phyloP scores from a whole-genome alignment of 2,113 vertebrate species.

The Eulemur rufifrons region DNA sequence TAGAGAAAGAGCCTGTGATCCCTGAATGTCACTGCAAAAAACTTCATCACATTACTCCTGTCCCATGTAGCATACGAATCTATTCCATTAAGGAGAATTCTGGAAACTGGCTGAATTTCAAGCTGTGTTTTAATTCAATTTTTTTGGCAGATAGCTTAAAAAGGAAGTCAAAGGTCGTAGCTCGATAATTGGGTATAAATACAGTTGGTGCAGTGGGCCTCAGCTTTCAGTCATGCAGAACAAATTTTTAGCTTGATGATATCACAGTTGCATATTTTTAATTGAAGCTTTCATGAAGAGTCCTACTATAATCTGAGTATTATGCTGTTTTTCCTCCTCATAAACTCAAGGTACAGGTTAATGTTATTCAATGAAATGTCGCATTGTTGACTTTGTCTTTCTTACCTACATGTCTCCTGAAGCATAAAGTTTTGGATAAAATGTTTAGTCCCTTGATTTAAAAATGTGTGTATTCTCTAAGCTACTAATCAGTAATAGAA shows the following conservation, averaged over 20 bases:
- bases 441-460: constrained; percentile 69
- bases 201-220: constrained; percentile 67
- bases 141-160: constrained; percentile 81
- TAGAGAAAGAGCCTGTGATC: constrained; percentile 5
- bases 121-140: constrained; percentile 80
- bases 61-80: constrained; percentile 61
- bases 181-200: constrained; percentile 81
- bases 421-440: constrained; percentile 61
- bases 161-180: constrained; percentile 77
- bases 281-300: constrained; percentile 80
- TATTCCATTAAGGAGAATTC: constrained; percentile 76
- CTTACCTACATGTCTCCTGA: constrained; percentile 16
- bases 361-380: constrained; percentile 68
- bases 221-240: constrained; percentile 80
- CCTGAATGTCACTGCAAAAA: constrained; percentile 64
- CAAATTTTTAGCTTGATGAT: constrained; percentile 79
- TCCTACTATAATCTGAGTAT: constrained; percentile 74
- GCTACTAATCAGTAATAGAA: constrained; percentile 69
- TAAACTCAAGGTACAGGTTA: constrained; percentile 68
- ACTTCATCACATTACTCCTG: constrained; percentile 66
- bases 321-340: constrained; percentile 69
- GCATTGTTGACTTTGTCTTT: constrained; percentile 63
- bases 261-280: constrained; percentile 79
- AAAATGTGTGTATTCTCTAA: constrained; percentile 69
- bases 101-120: constrained; percentile 80